Base-by-base conservation (phyloP, 2,113 vertebrate species). In the Scortum barcoo region DNA sequence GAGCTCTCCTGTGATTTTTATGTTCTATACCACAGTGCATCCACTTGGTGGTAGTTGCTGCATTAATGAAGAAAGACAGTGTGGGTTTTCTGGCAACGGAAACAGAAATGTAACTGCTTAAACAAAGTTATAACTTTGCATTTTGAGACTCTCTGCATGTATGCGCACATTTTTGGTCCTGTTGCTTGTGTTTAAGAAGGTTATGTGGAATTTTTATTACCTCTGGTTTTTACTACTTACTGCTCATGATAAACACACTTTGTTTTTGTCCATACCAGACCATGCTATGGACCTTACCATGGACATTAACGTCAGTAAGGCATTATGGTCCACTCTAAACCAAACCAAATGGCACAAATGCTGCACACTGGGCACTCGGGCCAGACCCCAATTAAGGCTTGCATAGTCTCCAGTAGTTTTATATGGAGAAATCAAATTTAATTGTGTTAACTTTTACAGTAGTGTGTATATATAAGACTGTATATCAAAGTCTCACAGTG, bases 391-490 rank as follows among this genome's bases (percentile, higher is more conserved):
- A 24, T 46, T 53, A 33, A 51, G 28, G 60, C 26, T 33, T 62
- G 67, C 46, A 74, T 67, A 36, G 8, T 70, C 22, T 53, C 24
- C 50, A 51, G 22, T 7, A 22, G 14, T 50, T 79, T 81, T 70
- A 67, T 61, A 56, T 26, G 36, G 26, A 69, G 30, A 66, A 67
- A 80, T 73, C 51, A 53, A 44, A 72, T 86, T 36, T 20, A 30
- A 75, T 83, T 61, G n/a, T 61, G 75, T 80, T 85, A 72, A 60
- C 72, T 76, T 48, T 72, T 46, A 36, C 60, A 76, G 8, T 30
- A 53, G 44, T 54, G 44, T 54, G 58, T 28, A 84, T 68, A 72
- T 69, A 80, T 61, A 57, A 7, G 2, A 16, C 61, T 17, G 69
- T 72, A 68, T 80, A 75, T 72, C 70, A 4, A 61, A 79, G n/a